Evolutionary conservation across 2,113 vertebrate genomes (phyloP).

Genomic region (Phyllostomus discolor): DNA sequence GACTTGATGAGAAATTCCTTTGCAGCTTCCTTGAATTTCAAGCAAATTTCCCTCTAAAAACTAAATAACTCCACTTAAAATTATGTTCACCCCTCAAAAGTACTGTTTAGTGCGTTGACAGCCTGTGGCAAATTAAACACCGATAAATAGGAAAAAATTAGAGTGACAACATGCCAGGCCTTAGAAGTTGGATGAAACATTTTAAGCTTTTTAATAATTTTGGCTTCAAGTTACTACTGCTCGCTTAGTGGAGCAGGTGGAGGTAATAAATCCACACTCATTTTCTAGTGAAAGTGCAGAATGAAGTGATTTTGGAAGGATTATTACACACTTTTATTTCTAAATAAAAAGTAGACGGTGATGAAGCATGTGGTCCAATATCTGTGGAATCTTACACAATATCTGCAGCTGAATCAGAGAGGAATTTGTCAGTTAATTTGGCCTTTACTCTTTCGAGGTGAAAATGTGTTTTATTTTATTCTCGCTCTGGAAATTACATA

Average conservation of each 20-base stretch:
- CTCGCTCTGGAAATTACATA: neutral
- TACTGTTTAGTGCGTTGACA: neutral
- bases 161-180: neutral
- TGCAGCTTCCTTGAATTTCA: neutral
- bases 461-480: neutral
- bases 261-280: neutral
- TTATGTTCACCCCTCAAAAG: neutral
- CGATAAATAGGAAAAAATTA: neutral
- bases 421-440: neutral
- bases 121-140: neutral
- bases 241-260: constrained; percentile 11
- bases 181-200: neutral
- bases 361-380: neutral
- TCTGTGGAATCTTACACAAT: neutral
- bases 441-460: neutral
- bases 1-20: neutral
- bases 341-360: constrained; percentile 24
- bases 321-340: constrained; percentile 13
- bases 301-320: constrained; percentile 25
- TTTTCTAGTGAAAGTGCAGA: neutral
- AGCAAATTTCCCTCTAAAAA: neutral
- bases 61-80: too few species aligned
- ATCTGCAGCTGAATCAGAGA: neutral
- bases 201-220: constrained; percentile 29
- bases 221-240: neutral